phyloP scores from a whole-genome alignment of 2,113 vertebrate genomes.

The Mesitornis unicolor region DNA sequence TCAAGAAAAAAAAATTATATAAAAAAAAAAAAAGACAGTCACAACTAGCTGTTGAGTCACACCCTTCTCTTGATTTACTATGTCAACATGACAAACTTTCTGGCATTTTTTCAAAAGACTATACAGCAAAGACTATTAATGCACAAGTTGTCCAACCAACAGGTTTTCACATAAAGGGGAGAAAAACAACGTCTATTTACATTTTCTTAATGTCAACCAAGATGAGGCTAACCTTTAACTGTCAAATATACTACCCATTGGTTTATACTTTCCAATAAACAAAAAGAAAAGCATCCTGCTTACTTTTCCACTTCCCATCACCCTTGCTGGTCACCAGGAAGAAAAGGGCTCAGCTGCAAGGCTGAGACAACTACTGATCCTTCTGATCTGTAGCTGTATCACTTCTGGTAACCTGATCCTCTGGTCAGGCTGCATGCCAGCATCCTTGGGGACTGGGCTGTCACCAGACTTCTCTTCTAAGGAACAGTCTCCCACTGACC shows the following conservation, averaged over 20 bases:
- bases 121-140: not conserved
- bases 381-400: not conserved
- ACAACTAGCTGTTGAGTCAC: not conserved
- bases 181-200: not conserved
- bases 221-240: not conserved
- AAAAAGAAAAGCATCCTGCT: not conserved
- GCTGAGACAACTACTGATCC: not conserved
- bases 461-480: not conserved
- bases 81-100: not conserved
- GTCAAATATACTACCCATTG: not conserved
- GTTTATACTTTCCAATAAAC: not conserved
- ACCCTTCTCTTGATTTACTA: not conserved
- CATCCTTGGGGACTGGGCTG: rapidly evolving
- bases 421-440: not conserved
- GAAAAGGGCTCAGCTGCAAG: not conserved
- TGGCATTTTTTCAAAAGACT: not conserved
- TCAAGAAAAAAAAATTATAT: not conserved
- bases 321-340: not conserved
- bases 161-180: not conserved
- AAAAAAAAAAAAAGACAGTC: not conserved
- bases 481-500: not conserved
- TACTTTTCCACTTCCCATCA: not conserved
- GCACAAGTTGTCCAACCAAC: not conserved
- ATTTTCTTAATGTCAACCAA: not conserved
- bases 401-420: not conserved